Evolutionary conservation across 2,113 vertebrate species (phyloP).

Genomic region (Istiophorus platypterus): DNA sequence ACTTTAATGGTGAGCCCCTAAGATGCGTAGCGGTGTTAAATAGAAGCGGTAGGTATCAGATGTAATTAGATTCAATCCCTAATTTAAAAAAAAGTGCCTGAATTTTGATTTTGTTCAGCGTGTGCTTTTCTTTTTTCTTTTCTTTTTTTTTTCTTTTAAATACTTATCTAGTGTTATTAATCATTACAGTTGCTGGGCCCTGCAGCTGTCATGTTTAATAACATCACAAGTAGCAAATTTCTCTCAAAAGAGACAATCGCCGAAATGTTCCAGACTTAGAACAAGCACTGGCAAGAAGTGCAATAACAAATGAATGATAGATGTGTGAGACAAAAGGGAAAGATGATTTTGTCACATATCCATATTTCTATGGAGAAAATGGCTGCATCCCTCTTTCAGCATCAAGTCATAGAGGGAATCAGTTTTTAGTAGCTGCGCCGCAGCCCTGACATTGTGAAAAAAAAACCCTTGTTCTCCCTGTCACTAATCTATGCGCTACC

Average conservation of each 20-base stretch:
- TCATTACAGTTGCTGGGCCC: conserved; percentile 31
- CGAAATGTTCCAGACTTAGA: conserved; percentile 37
- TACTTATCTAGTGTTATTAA: conserved; percentile 23
- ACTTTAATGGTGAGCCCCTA: conserved; percentile 9
- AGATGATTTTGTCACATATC: conserved; percentile 29
- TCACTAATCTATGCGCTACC: background rate
- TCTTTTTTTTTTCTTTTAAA: conserved; percentile 7
- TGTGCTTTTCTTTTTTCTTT: conserved; percentile 19
- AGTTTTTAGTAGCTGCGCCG: background rate
- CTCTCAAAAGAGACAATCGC: conserved; percentile 37
- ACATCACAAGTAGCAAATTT: conserved; percentile 17
- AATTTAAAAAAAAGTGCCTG: conserved; percentile 27
- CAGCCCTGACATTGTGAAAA: background rate
- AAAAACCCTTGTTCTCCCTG: background rate
- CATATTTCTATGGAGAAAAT: conserved; percentile 18
- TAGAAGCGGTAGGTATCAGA: conserved; percentile 22
- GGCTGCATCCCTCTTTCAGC: background rate
- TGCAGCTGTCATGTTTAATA: conserved; percentile 52
- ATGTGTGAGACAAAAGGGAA: conserved; percentile 24
- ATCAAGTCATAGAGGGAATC: background rate
- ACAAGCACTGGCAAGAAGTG: conserved; percentile 15
- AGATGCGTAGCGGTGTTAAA: conserved; percentile 20
- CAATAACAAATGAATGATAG: conserved; percentile 30
- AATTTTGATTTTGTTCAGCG: conserved; percentile 3
- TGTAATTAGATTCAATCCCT: conserved; percentile 43